These are phyloP conservation scores for Sciaenops ocellatus DNA, from an alignment of 2,797 vertebrate species.

Conservation along the genomic window DNA sequence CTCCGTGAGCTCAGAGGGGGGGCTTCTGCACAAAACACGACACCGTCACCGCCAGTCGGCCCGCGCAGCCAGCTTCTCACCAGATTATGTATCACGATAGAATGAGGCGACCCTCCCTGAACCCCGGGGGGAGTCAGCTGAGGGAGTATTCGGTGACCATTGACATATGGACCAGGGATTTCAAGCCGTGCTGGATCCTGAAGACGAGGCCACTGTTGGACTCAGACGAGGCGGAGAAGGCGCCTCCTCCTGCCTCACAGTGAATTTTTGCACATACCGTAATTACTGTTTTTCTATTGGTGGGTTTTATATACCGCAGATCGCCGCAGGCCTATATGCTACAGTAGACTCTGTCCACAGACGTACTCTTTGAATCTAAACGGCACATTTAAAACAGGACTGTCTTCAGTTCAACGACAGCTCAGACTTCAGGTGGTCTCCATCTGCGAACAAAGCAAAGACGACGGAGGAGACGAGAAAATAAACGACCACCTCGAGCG, in stretches of 20 bases:
- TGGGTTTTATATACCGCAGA: slow-evolving; percentile 82
- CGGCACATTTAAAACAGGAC: slow-evolving; percentile 61
- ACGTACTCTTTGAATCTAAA: slow-evolving; percentile 38
- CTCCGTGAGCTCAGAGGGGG: slow-evolving; percentile 37
- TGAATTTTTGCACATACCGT: slow-evolving; percentile 90
- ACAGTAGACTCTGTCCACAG: slow-evolving; percentile 76
- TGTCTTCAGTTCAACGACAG: neutral
- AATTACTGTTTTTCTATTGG: slow-evolving; percentile 85
- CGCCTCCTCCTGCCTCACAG: slow-evolving; percentile 72
- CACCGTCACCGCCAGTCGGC: slow-evolving; percentile 20
- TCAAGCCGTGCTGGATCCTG: slow-evolving; percentile 33
- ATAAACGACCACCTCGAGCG: slow-evolving; percentile 47
- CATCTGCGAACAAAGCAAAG: slow-evolving; percentile 23
- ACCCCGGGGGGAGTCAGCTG: slow-evolving; percentile 64
- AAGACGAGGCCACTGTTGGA: slow-evolving; percentile 65
- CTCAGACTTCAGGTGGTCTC: slow-evolving; percentile 37
- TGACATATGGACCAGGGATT: slow-evolving; percentile 51
- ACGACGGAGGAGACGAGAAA: neutral
- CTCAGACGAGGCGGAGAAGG: slow-evolving; percentile 31
- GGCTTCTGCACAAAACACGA: slow-evolving; percentile 38
- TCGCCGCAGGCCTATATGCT: slow-evolving; percentile 46
- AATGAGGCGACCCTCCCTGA: slow-evolving; percentile 29
- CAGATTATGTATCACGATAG: slow-evolving; percentile 52
- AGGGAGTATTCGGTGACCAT: slow-evolving; percentile 77
- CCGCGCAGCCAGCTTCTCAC: slow-evolving; percentile 38